Evolutionary conservation across 2,113 vertebrate species (phyloP).

Genomic region (Urocolius indicus): DNA sequence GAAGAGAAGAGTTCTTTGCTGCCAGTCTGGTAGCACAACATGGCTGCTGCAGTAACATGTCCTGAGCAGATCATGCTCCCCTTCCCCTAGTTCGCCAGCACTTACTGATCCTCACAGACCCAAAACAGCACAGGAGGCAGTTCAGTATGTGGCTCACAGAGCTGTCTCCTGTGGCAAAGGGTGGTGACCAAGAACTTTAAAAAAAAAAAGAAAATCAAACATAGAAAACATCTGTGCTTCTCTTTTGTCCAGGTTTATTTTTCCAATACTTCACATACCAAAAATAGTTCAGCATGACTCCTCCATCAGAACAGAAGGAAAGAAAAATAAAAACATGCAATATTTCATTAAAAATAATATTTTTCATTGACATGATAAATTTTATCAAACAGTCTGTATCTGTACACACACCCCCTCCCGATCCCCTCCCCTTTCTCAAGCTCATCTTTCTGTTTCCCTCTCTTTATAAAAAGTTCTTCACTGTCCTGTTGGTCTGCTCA

Average conservation of each 20-base stretch:
- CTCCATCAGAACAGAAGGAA: slow-evolving; percentile 50
- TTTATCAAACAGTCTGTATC: not conserved
- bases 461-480: slow-evolving; percentile 2
- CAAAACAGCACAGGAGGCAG: not conserved
- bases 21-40: not conserved
- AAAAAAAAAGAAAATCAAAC: not conserved
- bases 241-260: slow-evolving; percentile 67
- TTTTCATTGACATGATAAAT: slow-evolving; percentile 51
- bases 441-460: not conserved
- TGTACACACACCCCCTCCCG: too few species aligned
- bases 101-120: not conserved
- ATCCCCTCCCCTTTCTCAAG: not conserved
- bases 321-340: slow-evolving; percentile 58
- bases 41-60: not conserved
- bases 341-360: slow-evolving; percentile 65
- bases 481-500: not conserved
- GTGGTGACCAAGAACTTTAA: not conserved
- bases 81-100: not conserved
- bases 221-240: slow-evolving; percentile 69
- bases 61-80: not conserved
- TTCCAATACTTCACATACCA: slow-evolving; percentile 74
- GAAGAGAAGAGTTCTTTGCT: not conserved
- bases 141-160: not conserved
- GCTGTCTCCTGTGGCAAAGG: not conserved
- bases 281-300: slow-evolving; percentile 61